phyloP scores from a whole-genome alignment of 2,113 vertebrate species.

The Gavia stellata region DNA sequence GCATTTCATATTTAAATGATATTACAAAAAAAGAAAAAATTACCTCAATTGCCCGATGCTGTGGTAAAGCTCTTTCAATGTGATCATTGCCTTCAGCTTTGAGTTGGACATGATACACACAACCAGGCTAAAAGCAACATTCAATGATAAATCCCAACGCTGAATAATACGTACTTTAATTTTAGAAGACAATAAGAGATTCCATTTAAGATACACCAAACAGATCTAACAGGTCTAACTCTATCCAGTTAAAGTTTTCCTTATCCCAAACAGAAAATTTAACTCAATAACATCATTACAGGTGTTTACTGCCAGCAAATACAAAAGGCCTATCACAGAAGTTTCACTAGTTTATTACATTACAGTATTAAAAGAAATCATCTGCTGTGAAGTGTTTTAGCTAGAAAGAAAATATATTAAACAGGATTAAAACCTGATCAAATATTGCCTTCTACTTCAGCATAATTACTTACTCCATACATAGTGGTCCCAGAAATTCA shows the following conservation, averaged over 20 bases:
- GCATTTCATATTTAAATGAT: not conserved
- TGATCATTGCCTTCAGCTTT: slow-evolving; percentile 94
- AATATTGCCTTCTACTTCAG: not conserved
- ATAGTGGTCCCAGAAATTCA: not conserved
- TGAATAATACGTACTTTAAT: not conserved
- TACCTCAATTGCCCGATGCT: slow-evolving; percentile 87
- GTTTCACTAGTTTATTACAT: not conserved
- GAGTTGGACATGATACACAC: slow-evolving; percentile 90
- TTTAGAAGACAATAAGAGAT: not conserved
- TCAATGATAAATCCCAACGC: not conserved
- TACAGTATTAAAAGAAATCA: not conserved
- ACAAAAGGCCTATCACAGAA: not conserved
- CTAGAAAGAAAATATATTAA: not conserved
- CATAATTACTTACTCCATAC: not conserved
- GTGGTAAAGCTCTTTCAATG: slow-evolving; percentile 92
- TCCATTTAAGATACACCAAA: not conserved
- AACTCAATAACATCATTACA: not conserved
- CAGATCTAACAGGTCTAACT: not conserved
- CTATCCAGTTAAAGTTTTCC: not conserved
- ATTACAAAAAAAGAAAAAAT: not conserved
- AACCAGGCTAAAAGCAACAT: slow-evolving; percentile 81
- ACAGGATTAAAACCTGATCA: not conserved
- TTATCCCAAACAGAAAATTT: not conserved
- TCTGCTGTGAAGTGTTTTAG: not conserved
- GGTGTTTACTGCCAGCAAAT: not conserved